A percentile compares a stretch with the other conserved stretches of the same genome.
Evolutionary conservation across 2,113 vertebrate species (phyloP).

Genomic region (Eurystomus gularis): DNA sequence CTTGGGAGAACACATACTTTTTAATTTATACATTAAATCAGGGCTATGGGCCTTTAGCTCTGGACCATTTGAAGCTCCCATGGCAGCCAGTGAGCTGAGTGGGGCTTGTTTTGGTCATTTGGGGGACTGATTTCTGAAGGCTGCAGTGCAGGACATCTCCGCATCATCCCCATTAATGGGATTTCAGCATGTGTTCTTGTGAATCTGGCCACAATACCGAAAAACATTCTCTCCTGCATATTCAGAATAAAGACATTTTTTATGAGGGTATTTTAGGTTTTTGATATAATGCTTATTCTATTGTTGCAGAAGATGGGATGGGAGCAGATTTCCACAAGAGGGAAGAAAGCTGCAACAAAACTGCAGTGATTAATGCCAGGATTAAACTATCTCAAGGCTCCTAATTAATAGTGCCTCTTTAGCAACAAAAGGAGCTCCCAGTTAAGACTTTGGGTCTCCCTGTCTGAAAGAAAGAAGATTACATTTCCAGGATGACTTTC

Average conservation of each 20-base stretch:
- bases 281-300: neutral
- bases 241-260: neutral
- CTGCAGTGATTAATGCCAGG: neutral
- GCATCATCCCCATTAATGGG: neutral
- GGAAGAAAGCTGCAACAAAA: neutral
- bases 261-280: neutral
- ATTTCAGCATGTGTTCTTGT: neutral
- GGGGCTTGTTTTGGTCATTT: neutral
- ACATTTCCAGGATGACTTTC: neutral
- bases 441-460: neutral
- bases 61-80: neutral
- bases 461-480: neutral
- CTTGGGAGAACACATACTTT: neutral
- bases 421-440: neutral
- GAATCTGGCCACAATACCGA: neutral
- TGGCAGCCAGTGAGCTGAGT: neutral
- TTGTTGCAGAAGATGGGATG: neutral
- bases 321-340: neutral
- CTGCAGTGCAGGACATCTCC: neutral
- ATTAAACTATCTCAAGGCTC: neutral
- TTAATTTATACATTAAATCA: neutral
- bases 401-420: neutral
- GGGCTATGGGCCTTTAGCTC: neutral
- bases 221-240: neutral
- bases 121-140: neutral